Base-by-base conservation (phyloP, 2,888 invertebrate species). In the Drosophila ezoana region DNA sequence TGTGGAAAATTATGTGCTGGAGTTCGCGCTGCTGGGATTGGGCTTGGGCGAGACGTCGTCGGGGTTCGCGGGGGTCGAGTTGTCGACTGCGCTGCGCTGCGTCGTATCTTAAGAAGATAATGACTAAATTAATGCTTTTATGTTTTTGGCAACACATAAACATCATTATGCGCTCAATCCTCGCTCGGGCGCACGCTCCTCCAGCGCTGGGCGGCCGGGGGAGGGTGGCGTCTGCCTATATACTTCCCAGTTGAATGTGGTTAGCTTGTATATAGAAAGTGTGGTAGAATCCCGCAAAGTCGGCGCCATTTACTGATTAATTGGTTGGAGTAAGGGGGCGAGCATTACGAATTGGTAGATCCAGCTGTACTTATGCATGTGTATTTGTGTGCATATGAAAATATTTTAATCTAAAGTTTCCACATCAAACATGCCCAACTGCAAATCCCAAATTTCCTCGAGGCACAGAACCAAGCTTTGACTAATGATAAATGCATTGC, bases 51-150 rank as follows among this genome's bases (percentile, higher is more conserved):
- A 16, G 57, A 8, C 40, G 16, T 1, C 10, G 40, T 5, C 23
- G 9, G 3, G 45, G 32, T 1, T 18, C 28, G 40, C 32, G 52
- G 54, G 23, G 44, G 14, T 2, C 16, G 14, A 11, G 59, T 23
- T 32, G 51, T 40, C 45, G 62, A 37, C 64, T 61, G 68, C 70
- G 71, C 68, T 63, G 57, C 65, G 72, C 74, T 73, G 51, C 67
- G 18, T 59, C 63, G 79, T 86, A 83, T 87, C 90, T 90, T 92
- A 92, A 92, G 92, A 89, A 91, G 92, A 92, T 92, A 92, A 92
- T 91, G 90, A 91, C 91, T 91, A 91, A 92, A 91, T 91, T 92
- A 92, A 92, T 91, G 90, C 91, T 90, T 92, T 92, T 91, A 91
- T 92, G 88, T 92, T 89, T 91, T 90, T 90, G 87, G 88, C 89